Evolutionary conservation across 2,797 vertebrate species (phyloP).

Genomic region (Alca torda): DNA sequence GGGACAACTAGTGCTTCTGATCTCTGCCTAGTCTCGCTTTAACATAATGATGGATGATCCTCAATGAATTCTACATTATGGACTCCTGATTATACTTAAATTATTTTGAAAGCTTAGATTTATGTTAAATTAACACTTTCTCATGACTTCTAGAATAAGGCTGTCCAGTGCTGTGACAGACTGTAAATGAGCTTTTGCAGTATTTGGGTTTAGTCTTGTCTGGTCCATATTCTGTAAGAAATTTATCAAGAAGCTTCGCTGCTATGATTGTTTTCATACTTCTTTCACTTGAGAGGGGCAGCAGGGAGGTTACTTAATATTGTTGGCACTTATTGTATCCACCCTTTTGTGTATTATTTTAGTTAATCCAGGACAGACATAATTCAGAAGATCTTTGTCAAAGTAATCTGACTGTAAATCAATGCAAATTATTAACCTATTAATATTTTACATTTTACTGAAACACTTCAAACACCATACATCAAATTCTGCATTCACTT

Average conservation of each 20-base stretch:
- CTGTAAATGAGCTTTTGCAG: background rate
- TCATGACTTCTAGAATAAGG: background rate
- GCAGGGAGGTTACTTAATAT: background rate
- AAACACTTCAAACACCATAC: background rate
- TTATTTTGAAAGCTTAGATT: constrained; percentile 53
- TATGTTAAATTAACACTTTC: constrained; percentile 9
- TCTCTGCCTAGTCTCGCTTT: background rate
- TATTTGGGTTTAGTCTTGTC: background rate
- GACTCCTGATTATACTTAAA: constrained; percentile 6
- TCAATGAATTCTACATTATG: constrained; percentile 27
- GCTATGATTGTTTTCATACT: background rate
- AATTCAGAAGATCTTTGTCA: background rate
- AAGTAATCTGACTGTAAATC: background rate
- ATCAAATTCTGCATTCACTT: background rate
- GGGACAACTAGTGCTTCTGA: constrained; percentile 30
- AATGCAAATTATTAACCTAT: background rate
- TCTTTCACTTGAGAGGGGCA: background rate
- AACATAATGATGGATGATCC: constrained; percentile 26
- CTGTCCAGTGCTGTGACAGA: background rate
- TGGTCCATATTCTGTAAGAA: background rate
- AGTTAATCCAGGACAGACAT: background rate
- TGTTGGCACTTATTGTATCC: background rate
- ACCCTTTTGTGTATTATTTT: background rate
- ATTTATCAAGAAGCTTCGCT: background rate
- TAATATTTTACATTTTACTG: constrained; percentile 9